phyloP scores from a whole-genome alignment of 2,113 vertebrate genomes.

The Spea multiplicata region DNA sequence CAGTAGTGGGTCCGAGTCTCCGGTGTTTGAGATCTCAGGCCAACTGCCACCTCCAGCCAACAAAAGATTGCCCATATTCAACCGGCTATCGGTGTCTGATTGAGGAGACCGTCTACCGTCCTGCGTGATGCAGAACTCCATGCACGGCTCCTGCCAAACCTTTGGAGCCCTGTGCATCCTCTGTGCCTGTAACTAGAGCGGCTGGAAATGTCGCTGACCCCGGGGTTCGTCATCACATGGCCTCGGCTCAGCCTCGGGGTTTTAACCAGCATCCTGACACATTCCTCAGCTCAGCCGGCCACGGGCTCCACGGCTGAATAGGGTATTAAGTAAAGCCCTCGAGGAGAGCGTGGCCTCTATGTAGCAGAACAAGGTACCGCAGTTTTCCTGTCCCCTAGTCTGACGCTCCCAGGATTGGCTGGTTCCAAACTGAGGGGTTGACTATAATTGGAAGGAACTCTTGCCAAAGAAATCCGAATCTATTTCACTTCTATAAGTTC shows the following conservation, averaged over 20 bases:
- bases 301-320: neutral
- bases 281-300: neutral
- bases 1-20: conserved; percentile 81
- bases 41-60: conserved; percentile 49
- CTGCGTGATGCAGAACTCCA: too few relatives aligned
- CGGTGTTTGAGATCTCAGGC: conserved; percentile 69
- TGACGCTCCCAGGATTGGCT: conserved; percentile 12
- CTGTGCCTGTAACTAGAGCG: neutral
- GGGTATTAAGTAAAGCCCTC: conserved; percentile 24
- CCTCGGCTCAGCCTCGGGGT: neutral
- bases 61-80: conserved; percentile 81
- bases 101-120: conserved; percentile 50
- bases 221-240: neutral
- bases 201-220: neutral
- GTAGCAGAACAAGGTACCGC: conserved; percentile 44
- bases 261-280: neutral
- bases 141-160: neutral
- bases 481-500: conserved; percentile 23
- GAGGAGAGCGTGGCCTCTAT: conserved; percentile 19
- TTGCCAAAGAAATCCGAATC: conserved; percentile 15
- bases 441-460: conserved; percentile 3
- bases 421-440: conserved; percentile 15
- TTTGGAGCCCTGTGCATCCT: neutral
- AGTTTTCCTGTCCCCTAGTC: conserved; percentile 28
- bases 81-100: conserved; percentile 81